Evolutionary conservation across 2,113 vertebrate species (phyloP), one percentile per base, ranked within the genome.

Genomic region (Chascanopsetta lugubris): DNA sequence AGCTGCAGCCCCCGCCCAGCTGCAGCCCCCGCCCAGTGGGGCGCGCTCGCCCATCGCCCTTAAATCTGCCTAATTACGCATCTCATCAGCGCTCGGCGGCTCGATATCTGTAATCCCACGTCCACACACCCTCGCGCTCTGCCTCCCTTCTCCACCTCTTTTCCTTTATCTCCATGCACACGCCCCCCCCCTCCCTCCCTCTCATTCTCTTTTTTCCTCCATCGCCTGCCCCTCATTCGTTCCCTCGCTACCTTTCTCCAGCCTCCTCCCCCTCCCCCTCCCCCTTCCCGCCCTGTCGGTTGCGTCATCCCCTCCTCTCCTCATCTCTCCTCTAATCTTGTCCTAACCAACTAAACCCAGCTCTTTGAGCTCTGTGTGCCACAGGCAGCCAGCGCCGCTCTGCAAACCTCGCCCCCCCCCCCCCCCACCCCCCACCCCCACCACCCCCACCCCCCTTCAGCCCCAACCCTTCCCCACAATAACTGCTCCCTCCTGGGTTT

Each of bases 1-100:
- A 75, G 59, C 63, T 66, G 59, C 78, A 61, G 47, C 49, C 5
- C 51, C 85, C 27, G 11, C 69, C n/a, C 50, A 73, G 80, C 73
- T 79, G 84, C 50, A 82, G 72, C 77, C 72, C 56, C 5, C 29
- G 75, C 83, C 81, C 85, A 75, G 59, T 66, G 69, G 59, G 80
- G 63, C 30, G 47, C 49, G 6, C 51, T 86, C 27, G 11, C 69
- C n/a, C 50, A 73, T 82, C 76, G 64, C 78, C 76, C 74, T 80
- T 75, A 82, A 85, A 88, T 86, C 89, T 84, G 69, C 61, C 71
- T 89, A 89, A 92, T 91, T 87, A 90, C 54, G 73, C 83, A 65
- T 86, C 80, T 84, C 85, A 64, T 89, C 77, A 79, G 68, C 70
- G 79, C 70, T 61, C 72, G 79, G 62, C 72, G 48, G 56, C 75